Evolutionary conservation across 2,797 vertebrate genomes (phyloP).

Genomic region (Channallabes apus): DNA sequence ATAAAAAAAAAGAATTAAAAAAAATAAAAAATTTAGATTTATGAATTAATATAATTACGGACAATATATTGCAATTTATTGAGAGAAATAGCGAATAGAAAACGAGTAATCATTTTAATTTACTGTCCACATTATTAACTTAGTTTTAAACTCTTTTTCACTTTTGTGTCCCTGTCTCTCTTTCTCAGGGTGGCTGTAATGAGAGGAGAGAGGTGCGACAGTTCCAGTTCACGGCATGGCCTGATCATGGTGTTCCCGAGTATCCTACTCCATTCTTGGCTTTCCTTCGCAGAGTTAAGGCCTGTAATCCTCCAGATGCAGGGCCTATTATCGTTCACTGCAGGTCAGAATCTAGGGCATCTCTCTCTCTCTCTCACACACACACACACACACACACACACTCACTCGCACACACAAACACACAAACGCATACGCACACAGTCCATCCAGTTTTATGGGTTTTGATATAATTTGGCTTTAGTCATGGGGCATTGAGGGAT

Average conservation of each 20-base stretch:
- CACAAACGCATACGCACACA: not conserved
- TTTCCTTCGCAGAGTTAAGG: conserved; percentile 93
- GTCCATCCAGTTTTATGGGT: not conserved
- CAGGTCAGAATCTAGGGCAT: conserved; percentile 76
- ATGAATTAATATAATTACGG: not conserved
- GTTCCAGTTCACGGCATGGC: conserved; percentile 98
- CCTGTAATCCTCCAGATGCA: conserved; percentile 93
- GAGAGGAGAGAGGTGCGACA: conserved; percentile 95
- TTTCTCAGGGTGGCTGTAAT: conserved; percentile 86
- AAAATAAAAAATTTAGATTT: too few species aligned
- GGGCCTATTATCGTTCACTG: conserved; percentile 94
- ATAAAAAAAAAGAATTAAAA: not conserved
- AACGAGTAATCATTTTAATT: not conserved
- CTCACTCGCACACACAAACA: not conserved
- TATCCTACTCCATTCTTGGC: conserved; percentile 97
- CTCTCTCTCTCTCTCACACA: not conserved
- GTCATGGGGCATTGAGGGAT: not conserved
- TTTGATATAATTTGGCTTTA: not conserved
- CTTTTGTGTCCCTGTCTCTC: not conserved
- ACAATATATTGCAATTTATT: not conserved
- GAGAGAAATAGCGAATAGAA: not conserved
- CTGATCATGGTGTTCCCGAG: conserved; percentile 94
- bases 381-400: not conserved
- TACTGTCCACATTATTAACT: not conserved
- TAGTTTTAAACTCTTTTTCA: not conserved